phyloP scores from a whole-genome alignment of 2,888 invertebrate species.

The Cetonia aurata region DNA sequence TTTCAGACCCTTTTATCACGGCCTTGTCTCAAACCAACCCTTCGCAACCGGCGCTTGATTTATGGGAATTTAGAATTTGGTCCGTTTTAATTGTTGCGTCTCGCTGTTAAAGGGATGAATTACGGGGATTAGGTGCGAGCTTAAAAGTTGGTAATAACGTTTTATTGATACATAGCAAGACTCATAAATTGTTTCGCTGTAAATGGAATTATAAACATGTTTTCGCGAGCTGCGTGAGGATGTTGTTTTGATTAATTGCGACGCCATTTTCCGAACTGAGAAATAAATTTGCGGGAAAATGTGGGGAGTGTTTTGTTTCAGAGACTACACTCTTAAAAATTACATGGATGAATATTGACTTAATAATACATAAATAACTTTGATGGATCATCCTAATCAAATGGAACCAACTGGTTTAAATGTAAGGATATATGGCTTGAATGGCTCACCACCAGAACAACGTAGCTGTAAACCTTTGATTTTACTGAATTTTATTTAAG shows the following conservation, averaged over 20 bases:
- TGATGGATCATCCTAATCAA: no score
- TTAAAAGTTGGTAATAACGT: constrained; percentile 32
- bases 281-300: no score
- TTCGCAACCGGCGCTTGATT: constrained; percentile 8
- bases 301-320: no score
- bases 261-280: no score
- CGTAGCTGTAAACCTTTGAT: no score
- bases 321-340: no score
- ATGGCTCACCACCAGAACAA: no score
- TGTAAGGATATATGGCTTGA: no score
- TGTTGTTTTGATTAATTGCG: constrained; percentile 19
- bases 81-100: constrained; percentile 31
- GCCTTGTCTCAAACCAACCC: constrained; percentile 1
- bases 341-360: no score
- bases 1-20: constrained; percentile 3
- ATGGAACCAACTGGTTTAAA: no score
- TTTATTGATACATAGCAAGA: constrained; percentile 25
- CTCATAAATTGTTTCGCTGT: constrained; percentile 23
- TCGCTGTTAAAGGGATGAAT: constrained; percentile 25
- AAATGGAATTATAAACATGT: constrained; percentile 28
- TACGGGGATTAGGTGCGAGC: constrained; percentile 11
- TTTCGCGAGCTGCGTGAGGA: constrained; percentile 9
- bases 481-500: no score
- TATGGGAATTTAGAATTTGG: constrained; percentile 32
- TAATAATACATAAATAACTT: no score